These are phyloP conservation scores for Coregonus ussuriensis DNA, from an alignment of 2,797 vertebrate species.

Conservation along the genomic window DNA sequence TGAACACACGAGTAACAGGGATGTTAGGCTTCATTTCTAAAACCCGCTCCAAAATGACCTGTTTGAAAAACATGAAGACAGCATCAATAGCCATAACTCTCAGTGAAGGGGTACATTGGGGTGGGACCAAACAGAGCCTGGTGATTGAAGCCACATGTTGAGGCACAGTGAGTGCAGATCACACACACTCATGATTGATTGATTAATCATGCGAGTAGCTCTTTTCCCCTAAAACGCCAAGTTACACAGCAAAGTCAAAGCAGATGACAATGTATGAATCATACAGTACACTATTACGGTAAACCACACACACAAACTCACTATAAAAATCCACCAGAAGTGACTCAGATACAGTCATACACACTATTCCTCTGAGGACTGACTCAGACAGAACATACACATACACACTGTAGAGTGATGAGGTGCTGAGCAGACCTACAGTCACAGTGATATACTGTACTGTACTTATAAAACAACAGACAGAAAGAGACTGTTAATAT, in stretches of 20 bases:
- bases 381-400: not conserved
- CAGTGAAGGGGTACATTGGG: conserved; percentile 27
- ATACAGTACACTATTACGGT: not conserved
- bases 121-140: conserved; percentile 32
- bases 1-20: not conserved
- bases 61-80: conserved; percentile 47
- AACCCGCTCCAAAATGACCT: conserved; percentile 37
- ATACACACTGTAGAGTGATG: not conserved
- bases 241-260: conserved; percentile 34
- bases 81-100: conserved; percentile 43
- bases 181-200: conserved; percentile 41
- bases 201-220: conserved; percentile 56
- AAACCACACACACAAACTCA: not conserved
- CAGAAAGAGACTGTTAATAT: not conserved
- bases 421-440: conserved; percentile 3
- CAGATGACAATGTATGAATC: conserved; percentile 23
- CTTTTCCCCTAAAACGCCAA: conserved; percentile 26
- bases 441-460: not conserved
- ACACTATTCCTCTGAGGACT: not conserved
- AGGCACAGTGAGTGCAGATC: conserved; percentile 32
- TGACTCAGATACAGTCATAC: not conserved
- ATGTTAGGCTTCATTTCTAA: conserved; percentile 7
- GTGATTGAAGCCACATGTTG: conserved; percentile 72
- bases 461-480: not conserved
- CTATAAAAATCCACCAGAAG: not conserved